phyloP scores from a whole-genome alignment of 2,113 vertebrate species.

The Ochotona curzoniae region DNA sequence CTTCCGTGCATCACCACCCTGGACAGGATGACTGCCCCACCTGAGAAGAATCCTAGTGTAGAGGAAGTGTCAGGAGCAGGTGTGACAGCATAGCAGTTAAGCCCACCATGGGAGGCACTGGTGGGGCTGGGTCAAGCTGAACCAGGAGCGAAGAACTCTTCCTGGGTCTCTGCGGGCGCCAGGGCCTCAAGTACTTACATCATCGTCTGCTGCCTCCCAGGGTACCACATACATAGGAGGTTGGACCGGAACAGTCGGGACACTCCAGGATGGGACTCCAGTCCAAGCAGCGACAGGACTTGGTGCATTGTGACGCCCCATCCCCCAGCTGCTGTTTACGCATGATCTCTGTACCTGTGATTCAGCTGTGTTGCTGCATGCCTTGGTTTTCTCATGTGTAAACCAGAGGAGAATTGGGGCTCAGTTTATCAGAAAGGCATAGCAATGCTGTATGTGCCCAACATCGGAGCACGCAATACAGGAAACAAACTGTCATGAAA shows the following conservation, averaged over 20 bases:
- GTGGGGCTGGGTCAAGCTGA: too few species aligned
- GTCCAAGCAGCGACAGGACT: too few species aligned
- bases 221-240: too few species aligned
- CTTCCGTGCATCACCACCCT: not conserved
- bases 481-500: not conserved
- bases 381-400: not conserved
- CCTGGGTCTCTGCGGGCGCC: too few species aligned
- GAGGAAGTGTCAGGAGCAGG: not conserved
- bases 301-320: not conserved
- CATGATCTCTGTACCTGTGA: not conserved
- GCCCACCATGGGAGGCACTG: too few species aligned
- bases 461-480: not conserved
- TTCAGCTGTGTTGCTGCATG: not conserved
- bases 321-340: not conserved
- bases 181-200: too few species aligned
- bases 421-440: not conserved
- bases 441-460: not conserved
- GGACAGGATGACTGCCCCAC: not conserved
- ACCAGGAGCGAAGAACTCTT: too few species aligned
- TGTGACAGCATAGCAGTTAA: too few species aligned
- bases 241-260: too few species aligned
- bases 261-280: too few species aligned
- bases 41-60: not conserved
- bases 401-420: not conserved
- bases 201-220: too few species aligned